phyloP scores from a whole-genome alignment of 1,140 invertebrate species.

The Drosophila triauraria region DNA sequence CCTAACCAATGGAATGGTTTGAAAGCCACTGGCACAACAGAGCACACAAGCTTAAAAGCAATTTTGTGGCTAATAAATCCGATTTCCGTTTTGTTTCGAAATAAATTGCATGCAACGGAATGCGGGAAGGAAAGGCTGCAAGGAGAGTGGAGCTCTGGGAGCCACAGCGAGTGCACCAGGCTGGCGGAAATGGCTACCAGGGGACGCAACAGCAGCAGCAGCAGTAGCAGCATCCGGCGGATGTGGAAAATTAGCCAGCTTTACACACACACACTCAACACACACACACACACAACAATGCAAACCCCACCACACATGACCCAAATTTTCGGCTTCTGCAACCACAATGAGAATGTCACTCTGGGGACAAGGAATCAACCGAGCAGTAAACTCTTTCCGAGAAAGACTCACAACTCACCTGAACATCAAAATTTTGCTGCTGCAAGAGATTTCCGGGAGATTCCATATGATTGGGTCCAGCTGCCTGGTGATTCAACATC shows the following conservation, averaged over 20 bases:
- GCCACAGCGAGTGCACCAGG: conserved; percentile 6
- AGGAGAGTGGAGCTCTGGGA: conserved; percentile 16
- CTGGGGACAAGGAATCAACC: conserved; percentile 21
- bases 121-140: conserved; percentile 5
- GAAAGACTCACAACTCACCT: conserved; percentile 67
- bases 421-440: conserved; percentile 85
- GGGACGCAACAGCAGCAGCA: conserved; percentile 28
- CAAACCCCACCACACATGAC: conserved; percentile 35
- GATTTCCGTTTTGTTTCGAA: conserved; percentile 82
- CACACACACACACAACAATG: conserved; percentile 1
- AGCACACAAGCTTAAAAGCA: conserved; percentile 73
- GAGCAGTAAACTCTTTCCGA: conserved; percentile 3
- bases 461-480: conserved; percentile 84
- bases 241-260: conserved; percentile 75
- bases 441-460: conserved; percentile 84
- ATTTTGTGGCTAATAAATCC: conserved; percentile 85
- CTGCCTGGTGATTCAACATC: conserved; percentile 81
- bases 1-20: conserved; percentile 36
- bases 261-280: conserved; percentile 23
- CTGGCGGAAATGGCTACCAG: conserved; percentile 65
- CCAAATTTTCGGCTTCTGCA: conserved; percentile 42
- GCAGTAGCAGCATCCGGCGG: conserved; percentile 51
- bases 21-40: conserved; percentile 55
- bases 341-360: conserved; percentile 42
- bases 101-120: conserved; percentile 72